Conservation (phyloP, 1,140 invertebrate genomes). For the Pseudomyrmex gracilis region DNA sequence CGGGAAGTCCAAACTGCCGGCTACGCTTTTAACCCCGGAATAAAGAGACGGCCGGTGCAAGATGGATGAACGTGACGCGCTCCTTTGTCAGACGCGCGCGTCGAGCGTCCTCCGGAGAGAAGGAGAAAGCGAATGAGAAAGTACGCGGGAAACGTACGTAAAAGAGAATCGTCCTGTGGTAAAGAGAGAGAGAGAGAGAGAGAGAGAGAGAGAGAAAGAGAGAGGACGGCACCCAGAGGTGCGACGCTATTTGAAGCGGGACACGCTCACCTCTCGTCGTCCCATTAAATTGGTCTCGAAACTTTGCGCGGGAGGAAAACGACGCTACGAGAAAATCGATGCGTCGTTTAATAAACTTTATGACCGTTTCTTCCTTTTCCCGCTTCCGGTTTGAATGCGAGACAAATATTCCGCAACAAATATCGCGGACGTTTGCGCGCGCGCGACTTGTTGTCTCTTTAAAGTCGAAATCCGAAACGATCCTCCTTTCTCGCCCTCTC, state of each 20-base stretch:
- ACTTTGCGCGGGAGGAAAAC: slow-evolving; percentile 61
- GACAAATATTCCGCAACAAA: background rate
- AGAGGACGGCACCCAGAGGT: slow-evolving; percentile 3
- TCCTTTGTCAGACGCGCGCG: slow-evolving; percentile 61
- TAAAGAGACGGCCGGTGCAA: slow-evolving; percentile 65
- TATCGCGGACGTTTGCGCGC: background rate
- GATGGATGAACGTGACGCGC: slow-evolving; percentile 63
- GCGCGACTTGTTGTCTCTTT: slow-evolving; percentile 34
- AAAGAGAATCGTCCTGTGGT: slow-evolving; percentile 9
- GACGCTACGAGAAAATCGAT: slow-evolving; percentile 44
- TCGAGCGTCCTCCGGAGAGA: slow-evolving; percentile 7
- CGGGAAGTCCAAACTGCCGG: slow-evolving; percentile 40
- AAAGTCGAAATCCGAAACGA: slow-evolving; percentile 34
- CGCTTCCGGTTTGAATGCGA: slow-evolving; percentile 12
- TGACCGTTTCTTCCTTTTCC: slow-evolving; percentile 60
- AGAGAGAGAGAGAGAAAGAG: background rate
- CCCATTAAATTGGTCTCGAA: slow-evolving; percentile 74
- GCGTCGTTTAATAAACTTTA: slow-evolving; percentile 54
- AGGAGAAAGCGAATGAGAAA: background rate
- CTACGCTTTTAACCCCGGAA: slow-evolving; percentile 54
- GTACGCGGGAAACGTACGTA: background rate
- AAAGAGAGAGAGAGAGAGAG: background rate
- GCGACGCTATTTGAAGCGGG: slow-evolving; percentile 62
- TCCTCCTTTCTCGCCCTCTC: slow-evolving; percentile 25
- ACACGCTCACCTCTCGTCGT: slow-evolving; percentile 35